These are phyloP conservation scores for Hafferia zeledoni DNA, from an alignment of 2,797 vertebrate species.

Conservation along the genomic window DNA sequence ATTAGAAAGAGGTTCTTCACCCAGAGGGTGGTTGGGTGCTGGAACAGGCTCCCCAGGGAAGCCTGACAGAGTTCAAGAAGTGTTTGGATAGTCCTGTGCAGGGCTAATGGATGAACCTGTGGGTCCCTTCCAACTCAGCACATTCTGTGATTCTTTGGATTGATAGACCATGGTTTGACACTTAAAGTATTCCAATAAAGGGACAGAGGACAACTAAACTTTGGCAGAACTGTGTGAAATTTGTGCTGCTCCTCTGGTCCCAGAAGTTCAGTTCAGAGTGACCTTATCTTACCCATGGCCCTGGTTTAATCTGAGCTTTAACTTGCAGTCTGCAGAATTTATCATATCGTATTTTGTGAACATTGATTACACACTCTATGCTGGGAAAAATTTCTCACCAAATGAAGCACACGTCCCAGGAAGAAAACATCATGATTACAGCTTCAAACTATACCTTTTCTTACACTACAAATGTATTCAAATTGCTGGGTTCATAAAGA, in stretches of 20 bases:
- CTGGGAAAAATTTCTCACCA: neutral
- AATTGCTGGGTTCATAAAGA: neutral
- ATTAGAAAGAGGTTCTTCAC: neutral
- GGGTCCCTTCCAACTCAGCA: neutral
- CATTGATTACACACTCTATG: neutral
- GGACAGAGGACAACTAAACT: neutral
- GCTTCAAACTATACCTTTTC: neutral
- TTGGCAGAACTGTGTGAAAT: neutral
- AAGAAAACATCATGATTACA: neutral
- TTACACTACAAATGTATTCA: neutral
- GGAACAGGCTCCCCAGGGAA: neutral
- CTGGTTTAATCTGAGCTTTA: neutral
- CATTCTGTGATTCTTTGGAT: neutral
- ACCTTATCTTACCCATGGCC: neutral
- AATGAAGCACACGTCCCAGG: neutral
- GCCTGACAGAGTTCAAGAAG: neutral
- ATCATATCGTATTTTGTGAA: neutral
- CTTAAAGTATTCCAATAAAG: neutral
- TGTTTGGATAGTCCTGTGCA: neutral
- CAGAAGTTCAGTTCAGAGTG: neutral
- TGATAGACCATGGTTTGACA: neutral
- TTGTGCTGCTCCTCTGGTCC: neutral
- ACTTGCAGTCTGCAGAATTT: neutral
- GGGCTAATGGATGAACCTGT: neutral
- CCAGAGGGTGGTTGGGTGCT: neutral